Base-by-base conservation (phyloP, 2,888 invertebrate species). In the Gordius sp. region DNA sequence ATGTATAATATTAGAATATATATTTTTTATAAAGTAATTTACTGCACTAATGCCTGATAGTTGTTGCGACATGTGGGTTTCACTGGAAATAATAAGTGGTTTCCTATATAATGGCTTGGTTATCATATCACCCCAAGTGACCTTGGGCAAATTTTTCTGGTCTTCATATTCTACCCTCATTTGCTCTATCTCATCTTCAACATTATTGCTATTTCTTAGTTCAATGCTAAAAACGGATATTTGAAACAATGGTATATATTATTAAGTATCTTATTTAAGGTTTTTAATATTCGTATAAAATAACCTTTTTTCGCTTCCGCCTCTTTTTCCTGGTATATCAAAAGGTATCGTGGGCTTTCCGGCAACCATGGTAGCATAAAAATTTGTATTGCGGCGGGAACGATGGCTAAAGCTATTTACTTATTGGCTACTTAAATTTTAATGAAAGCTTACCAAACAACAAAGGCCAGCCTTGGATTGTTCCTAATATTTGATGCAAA, bases 11-110 rank as follows among this genome's bases (percentile, higher is more conserved):
- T n/a, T n/a, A n/a, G n/a, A n/a, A n/a, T n/a, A n/a, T n/a, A n/a
- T n/a, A n/a, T n/a, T n/a, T n/a, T 81, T 81, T 0, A 82, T 83
- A 73, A 78, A 84, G 74, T 77, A 82, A 68, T 82, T 81, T 56
- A 79, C 81, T 1, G 82, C 82, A 68, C 84, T 85, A 66, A 85
- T 84, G 2, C 85, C 85, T 8, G 82, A 82, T 28, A 86, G 71
- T 69, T 87, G 86, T 66, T 86, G 86, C 0, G 82, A 80, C 1
- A 84, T 66, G 81, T 85, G 84, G 64, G 85, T 76, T 64, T 80
- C 77, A 28, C 81, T 70, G 16, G 82, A 76, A 60, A 86, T 83
- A 52, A 79, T 69, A 16, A 86, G 72, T 0, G 85, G 85, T 64
- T 78, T 79, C 0, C 82, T 74, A 0, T 85, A 74, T 41, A 76